These are phyloP conservation scores for Huso huso DNA, from an alignment of 2,797 vertebrate species.

Conservation along the genomic window DNA sequence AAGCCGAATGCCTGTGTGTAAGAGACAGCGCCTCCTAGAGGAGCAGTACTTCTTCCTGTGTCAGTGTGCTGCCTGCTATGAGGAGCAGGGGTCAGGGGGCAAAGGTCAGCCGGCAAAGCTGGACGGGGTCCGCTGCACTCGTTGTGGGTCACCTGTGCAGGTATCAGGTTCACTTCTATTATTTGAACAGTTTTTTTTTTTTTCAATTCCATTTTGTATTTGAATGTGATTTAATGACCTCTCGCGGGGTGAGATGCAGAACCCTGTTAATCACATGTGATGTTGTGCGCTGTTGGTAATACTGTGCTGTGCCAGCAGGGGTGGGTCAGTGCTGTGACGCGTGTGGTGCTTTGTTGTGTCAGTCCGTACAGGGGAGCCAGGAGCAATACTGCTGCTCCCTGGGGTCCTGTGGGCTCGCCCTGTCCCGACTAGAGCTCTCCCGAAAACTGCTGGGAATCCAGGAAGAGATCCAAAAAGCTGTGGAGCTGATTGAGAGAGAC, in stretches of 20 bases:
- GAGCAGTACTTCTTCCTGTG: slow-evolving; percentile 88
- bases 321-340: neutral
- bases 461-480: slow-evolving; percentile 42
- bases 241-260: too few species aligned
- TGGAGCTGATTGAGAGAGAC: slow-evolving; percentile 53
- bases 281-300: neutral
- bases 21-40: slow-evolving; percentile 67
- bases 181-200: neutral
- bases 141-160: slow-evolving; percentile 60
- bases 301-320: slow-evolving; percentile 39
- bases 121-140: slow-evolving; percentile 60
- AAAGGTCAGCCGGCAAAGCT: neutral
- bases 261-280: neutral
- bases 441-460: slow-evolving; percentile 51
- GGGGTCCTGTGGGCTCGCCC: slow-evolving; percentile 34
- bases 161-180: slow-evolving; percentile 40
- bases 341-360: slow-evolving; percentile 11
- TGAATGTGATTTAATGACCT: neutral
- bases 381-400: slow-evolving; percentile 37
- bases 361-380: slow-evolving; percentile 27
- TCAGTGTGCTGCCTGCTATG: slow-evolving; percentile 63
- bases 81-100: slow-evolving; percentile 34
- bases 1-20: slow-evolving; percentile 58
- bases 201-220: neutral
- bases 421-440: slow-evolving; percentile 38